Conservation (phyloP, 2,797 vertebrate species). For the Poecilia picta region DNA sequence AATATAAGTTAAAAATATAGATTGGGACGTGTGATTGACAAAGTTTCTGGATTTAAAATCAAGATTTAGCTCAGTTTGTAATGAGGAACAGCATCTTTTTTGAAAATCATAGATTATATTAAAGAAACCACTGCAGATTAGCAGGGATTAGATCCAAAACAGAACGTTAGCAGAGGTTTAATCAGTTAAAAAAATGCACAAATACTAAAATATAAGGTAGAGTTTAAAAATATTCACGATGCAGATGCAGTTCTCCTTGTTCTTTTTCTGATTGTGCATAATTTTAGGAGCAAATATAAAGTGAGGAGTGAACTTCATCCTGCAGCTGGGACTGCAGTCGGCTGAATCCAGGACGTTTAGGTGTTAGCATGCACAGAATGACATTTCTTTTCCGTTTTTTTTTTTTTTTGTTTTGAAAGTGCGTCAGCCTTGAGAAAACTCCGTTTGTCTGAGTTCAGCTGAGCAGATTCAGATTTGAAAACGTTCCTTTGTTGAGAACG, state of each 20-base stretch:
- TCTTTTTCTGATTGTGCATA: background rate
- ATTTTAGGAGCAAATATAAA: background rate
- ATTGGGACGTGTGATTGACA: background rate
- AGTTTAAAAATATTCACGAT: background rate
- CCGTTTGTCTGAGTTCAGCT: background rate
- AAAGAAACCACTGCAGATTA: constrained; percentile 3
- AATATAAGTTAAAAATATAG: background rate
- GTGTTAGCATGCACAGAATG: background rate
- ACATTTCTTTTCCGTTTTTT: background rate
- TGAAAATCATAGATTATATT: constrained; percentile 21
- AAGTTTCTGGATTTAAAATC: background rate
- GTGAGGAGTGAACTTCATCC: background rate
- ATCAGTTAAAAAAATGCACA: background rate
- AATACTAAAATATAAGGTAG: background rate
- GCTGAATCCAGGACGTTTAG: background rate
- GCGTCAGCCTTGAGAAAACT: background rate
- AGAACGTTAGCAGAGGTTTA: background rate
- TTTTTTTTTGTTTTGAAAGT: background rate
- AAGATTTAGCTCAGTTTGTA: background rate
- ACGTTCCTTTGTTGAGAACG: constrained; percentile 1
- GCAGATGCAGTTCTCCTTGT: background rate
- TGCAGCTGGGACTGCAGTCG: background rate
- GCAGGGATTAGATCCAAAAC: background rate
- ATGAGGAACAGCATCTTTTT: background rate
- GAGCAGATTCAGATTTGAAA: background rate